A percentile compares a stretch with the other conserved stretches of the same genome.
These are phyloP conservation scores for Crypturellus undulatus DNA, from an alignment of 2,113 vertebrate species.

Conservation along the genomic window DNA sequence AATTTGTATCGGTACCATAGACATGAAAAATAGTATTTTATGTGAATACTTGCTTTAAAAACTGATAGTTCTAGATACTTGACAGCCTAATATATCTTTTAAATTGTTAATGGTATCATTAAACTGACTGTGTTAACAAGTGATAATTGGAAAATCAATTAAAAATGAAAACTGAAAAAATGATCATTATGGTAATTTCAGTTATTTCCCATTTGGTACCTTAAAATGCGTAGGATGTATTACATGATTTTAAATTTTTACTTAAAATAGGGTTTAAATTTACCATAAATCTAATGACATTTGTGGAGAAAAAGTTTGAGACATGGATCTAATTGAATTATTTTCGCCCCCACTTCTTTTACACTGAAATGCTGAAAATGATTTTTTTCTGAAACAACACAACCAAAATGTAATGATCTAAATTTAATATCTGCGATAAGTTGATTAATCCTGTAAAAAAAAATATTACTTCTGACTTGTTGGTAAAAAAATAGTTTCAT, in stretches of 20 bases:
- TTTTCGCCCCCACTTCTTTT: neutral
- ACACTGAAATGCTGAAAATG: neutral
- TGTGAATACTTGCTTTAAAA: neutral
- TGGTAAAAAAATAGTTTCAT: neutral
- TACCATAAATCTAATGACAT: neutral
- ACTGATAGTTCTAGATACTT: neutral
- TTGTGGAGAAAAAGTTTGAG: neutral
- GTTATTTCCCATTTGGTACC: neutral
- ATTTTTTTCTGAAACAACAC: neutral
- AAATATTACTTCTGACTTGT: neutral
- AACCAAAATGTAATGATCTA: neutral
- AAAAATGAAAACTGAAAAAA: neutral
- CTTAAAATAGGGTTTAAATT: neutral
- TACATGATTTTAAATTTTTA: neutral
- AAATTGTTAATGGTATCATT: neutral
- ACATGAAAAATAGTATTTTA: neutral
- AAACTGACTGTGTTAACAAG: neutral
- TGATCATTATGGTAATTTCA: neutral
- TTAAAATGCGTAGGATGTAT: neutral
- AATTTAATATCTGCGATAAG: neutral
- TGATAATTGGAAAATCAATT: neutral
- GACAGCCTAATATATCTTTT: neutral
- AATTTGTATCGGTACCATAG: neutral
- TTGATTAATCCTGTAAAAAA: neutral
- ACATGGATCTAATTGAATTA: neutral